Base-by-base conservation (phyloP, 2,888 invertebrate genomes). In the Ceraclea dissimilis region DNA sequence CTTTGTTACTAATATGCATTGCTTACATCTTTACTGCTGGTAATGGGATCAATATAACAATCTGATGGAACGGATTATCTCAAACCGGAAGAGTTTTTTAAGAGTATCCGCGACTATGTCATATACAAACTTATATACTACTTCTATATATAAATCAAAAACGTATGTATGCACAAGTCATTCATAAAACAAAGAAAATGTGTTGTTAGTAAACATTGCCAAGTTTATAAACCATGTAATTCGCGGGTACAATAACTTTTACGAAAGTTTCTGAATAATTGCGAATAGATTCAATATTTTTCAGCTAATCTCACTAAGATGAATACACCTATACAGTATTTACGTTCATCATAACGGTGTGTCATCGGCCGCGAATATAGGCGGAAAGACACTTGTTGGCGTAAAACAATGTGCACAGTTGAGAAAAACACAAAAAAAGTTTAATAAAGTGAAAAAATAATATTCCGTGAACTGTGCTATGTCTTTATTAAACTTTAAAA, bases 201-300 rank as follows among this genome's bases (percentile, higher is more conserved):
- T 54, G 52, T 51, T 58, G 58, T 58, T 58, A 50, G 55, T 55
- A 58, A 58, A 58, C 58, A 58, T 51, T 55, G 47, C 49, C 47
- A 51, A 56, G 16, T 13, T 39, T 13, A n/a, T 39, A 39, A 39
- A 39, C 13, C 4, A 39, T 5, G 16, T 16, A 16, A 39, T 13
- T 39, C 39, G 13, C n/a, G 2, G 39, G 39, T 16, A 39, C 5
- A 5, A 39, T 16, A n/a, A 39, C 39, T n/a, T 39, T 2, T 4
- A 13, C 5, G 13, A 16, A 39, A 13, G 39, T 16, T 16, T 39
- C 5, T 10, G 4, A 26, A 26, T 26, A 26, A 6, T 26, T 26
- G 26, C 10, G 10, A 26, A 26, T n/a, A n/a, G n/a, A n/a, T n/a
- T n/a, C n/a, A n/a, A n/a, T n/a, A n/a, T n/a, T n/a, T n/a, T n/a